A percentile compares a stretch with the other conserved stretches of the same genome.
Conservation (phyloP, 1,140 invertebrate genomes). For the Drosophila lini region DNA sequence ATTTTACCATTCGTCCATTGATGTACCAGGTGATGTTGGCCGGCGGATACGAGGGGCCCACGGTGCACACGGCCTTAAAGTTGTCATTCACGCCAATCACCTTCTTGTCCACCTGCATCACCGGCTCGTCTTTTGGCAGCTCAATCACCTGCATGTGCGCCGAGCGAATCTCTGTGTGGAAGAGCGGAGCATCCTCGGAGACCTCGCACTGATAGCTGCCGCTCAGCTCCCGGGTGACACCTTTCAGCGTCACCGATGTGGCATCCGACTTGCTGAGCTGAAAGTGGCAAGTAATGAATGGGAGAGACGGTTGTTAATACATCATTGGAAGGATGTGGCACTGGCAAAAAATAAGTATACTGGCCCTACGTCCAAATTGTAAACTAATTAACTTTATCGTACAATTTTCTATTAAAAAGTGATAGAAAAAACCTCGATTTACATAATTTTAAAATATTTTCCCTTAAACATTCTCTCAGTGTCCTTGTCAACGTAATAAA, state of each 20-base stretch:
- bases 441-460: neutral
- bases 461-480: neutral
- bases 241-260: conserved; percentile 87
- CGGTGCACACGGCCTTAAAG: conserved; percentile 85
- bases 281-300: conserved; percentile 21
- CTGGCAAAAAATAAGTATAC: no score
- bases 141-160: conserved; percentile 88
- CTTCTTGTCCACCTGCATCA: conserved; percentile 83
- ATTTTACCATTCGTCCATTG: conserved; percentile 87
- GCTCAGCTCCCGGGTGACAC: conserved; percentile 87
- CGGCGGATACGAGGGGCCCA: conserved; percentile 87
- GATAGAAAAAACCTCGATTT: no score
- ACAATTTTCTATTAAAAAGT: no score
- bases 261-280: conserved; percentile 88
- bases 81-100: conserved; percentile 76
- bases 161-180: conserved; percentile 88
- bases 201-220: conserved; percentile 90
- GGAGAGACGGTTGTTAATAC: neutral
- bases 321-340: neutral
- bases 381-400: fast-evolving
- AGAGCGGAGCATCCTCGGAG: conserved; percentile 89
- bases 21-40: conserved; percentile 90
- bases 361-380: no score
- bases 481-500: neutral
- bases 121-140: conserved; percentile 80